Evolutionary conservation across 2,797 vertebrate genomes (phyloP).

Genomic region (Ptychobarbus kaznakovi): DNA sequence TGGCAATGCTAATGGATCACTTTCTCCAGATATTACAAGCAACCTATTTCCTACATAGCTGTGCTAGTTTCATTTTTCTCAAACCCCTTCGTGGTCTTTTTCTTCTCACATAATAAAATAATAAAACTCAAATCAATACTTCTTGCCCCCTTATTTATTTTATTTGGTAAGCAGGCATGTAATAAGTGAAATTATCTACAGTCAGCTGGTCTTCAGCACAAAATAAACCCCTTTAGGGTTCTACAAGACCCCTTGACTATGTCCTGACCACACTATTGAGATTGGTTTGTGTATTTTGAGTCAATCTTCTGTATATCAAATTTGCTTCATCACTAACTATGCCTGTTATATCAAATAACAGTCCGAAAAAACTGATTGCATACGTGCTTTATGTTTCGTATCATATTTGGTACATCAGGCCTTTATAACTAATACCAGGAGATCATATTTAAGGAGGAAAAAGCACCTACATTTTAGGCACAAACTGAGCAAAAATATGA

Average conservation of each 20-base stretch:
- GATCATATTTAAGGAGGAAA: background rate
- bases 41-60: background rate
- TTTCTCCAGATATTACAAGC: constrained; percentile 12
- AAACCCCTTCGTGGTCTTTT: constrained; percentile 2
- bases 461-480: background rate
- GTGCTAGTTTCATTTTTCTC: constrained; percentile 14
- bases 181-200: constrained; percentile 26
- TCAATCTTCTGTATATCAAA: background rate
- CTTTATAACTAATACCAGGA: too few relatives aligned
- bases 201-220: background rate
- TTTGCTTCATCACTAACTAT: background rate
- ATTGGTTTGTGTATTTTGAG: background rate
- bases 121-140: constrained; percentile 26
- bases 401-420: background rate
- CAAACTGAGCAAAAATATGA: background rate
- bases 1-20: constrained; percentile 1
- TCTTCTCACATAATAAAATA: constrained; percentile 17
- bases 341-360: background rate
- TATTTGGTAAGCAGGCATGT: constrained; percentile 8
- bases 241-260: background rate
- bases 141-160: constrained; percentile 2
- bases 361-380: background rate
- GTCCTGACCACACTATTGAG: background rate
- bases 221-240: background rate
- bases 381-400: background rate